Evolutionary conservation across 1,140 invertebrate species (phyloP), one percentile per base, ranked within the genome.

Genomic region (Neodiprion fabricii): DNA sequence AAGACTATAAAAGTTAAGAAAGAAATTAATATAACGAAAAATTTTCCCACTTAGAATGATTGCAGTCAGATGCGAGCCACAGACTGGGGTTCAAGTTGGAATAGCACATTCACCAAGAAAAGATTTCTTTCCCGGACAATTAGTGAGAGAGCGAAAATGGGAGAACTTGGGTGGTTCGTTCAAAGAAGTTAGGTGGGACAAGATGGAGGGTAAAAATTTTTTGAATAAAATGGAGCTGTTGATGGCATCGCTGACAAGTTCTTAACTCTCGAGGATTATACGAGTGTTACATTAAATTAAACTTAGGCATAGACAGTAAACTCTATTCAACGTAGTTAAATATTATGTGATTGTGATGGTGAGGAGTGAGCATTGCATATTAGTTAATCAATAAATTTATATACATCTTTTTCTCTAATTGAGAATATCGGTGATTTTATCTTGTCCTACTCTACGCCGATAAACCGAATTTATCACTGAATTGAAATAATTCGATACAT

Each of bases 121-220:
- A 85, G 95, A 97, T 84, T 96, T 96, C 82, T 95, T 96, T 82
- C 93, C 95, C 2, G 95, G 94, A 75, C 92, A 96, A 75, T 86
- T 98, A 53, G 95, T 98, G 7, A 94, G 94, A 75, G 95, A 97
- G 81, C 91, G 94, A 78, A 94, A 95, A 83, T 98, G 96, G 97
- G 95, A 97, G 84, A 95, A 97, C 87, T 89, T 98, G 0, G 95
- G 95, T 9, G 94, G 95, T 23, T 93, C 94, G 67, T 98, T 97
- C 86, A 95, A 97, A 85, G 95, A 97, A 89, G 94, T 99, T 9
- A 91, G 95, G 79, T 92, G 97, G 85, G 96, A 98, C 70, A 96
- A 96, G 89, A 96, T 99, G 92, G 96, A 98, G 85, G 97, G 97
- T n/a, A 96, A 96, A 82, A 98, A 98, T 89, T 98, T 99, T 85